phyloP scores from a whole-genome alignment of 2,797 vertebrate genomes.

The Diplodus puntazzo region DNA sequence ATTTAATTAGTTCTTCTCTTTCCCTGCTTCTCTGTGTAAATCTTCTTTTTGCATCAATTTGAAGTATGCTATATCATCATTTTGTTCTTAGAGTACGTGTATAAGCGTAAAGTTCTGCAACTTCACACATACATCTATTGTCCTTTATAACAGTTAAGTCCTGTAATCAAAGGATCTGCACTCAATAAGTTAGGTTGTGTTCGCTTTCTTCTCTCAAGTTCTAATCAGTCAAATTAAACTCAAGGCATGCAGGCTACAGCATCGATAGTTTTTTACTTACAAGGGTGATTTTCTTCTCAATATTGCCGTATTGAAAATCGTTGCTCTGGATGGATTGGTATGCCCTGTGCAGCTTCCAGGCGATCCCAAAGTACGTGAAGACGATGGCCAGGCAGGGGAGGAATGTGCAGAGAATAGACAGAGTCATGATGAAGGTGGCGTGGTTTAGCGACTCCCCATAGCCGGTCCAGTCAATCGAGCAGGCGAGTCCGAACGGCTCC shows the following conservation, averaged over 20 bases:
- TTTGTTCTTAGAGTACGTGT: too few species aligned
- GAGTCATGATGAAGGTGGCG: conserved; percentile 73
- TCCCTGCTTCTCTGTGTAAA: too few species aligned
- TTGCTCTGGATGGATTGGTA: conserved; percentile 74
- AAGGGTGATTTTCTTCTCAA: conserved; percentile 78
- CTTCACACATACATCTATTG: too few species aligned
- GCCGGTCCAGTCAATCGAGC: conserved; percentile 77
- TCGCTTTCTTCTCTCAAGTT: background rate
- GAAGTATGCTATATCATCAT: too few species aligned
- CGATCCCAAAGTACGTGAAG: conserved; percentile 76
- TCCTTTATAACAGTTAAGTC: background rate
- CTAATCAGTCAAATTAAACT: background rate
- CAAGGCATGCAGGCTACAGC: background rate
- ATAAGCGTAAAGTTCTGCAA: too few species aligned
- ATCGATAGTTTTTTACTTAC: conserved; percentile 52
- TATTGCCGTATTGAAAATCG: conserved; percentile 59
- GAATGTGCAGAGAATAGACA: conserved; percentile 74
- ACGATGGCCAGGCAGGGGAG: conserved; percentile 75
- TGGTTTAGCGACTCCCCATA: conserved; percentile 75
- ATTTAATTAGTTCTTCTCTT: too few species aligned
- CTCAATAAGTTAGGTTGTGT: too few species aligned
- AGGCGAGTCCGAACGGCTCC: conserved; percentile 77
- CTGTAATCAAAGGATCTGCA: too few species aligned
- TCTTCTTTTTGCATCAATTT: too few species aligned
- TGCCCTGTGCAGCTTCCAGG: conserved; percentile 80